These are phyloP conservation scores for Helogale parvula DNA, from an alignment of 2,113 vertebrate genomes.

Conservation along the genomic window DNA sequence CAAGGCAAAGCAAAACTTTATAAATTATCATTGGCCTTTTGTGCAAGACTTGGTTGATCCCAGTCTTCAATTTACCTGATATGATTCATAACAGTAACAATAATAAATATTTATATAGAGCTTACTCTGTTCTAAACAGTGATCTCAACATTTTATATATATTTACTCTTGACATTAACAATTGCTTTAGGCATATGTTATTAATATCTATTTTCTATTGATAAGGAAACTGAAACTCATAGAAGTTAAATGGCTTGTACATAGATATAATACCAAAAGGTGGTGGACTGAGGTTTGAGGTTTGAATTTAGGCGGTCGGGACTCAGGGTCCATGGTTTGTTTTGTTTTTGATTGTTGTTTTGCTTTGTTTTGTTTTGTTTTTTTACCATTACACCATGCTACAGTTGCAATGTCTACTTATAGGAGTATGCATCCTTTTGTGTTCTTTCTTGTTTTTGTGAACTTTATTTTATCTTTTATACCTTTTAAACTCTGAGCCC, in stretches of 20 bases:
- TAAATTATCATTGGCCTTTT: not conserved
- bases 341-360: no score
- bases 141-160: not conserved
- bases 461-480: conserved; percentile 18
- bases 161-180: not conserved
- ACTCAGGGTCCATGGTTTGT: not conserved
- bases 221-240: not conserved
- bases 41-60: not conserved
- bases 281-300: not conserved
- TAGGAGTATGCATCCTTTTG: not conserved
- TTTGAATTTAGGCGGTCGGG: not conserved
- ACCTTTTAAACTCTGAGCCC: conserved; percentile 3
- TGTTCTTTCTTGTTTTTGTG: conserved; percentile 7
- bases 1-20: not conserved
- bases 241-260: not conserved
- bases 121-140: not conserved
- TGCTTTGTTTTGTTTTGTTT: not conserved
- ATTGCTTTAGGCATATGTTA: not conserved
- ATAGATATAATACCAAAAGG: not conserved
- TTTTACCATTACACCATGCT: not conserved
- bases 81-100: not conserved
- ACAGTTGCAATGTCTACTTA: not conserved
- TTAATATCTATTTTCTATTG: not conserved
- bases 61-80: not conserved
- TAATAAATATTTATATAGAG: not conserved